Conservation (phyloP, 2,113 vertebrate species). For the Gopherus evgoodei region DNA sequence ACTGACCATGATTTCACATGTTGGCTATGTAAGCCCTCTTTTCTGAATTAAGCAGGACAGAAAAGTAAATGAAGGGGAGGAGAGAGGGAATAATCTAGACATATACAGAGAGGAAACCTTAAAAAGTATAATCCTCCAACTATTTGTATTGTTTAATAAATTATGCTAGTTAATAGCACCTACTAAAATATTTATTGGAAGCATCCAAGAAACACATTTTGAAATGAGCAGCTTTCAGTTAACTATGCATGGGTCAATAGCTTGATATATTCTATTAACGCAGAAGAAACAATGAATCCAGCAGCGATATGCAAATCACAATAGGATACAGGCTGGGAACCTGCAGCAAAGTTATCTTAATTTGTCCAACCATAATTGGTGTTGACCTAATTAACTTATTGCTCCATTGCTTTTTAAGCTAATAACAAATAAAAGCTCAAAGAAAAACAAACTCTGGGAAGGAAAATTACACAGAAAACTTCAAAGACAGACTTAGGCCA, state of each 20-base stretch:
- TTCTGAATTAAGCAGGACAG: neutral
- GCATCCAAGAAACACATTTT: neutral
- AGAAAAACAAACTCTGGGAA: conserved; percentile 16
- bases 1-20: neutral
- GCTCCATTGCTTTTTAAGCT: conserved; percentile 28
- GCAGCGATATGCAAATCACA: neutral
- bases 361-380: neutral
- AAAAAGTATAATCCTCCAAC: conserved; percentile 24
- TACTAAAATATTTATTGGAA: conserved; percentile 60
- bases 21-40: neutral
- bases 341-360: conserved; percentile 26
- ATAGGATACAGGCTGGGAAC: conserved; percentile 6
- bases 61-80: neutral
- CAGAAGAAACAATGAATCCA: conserved; percentile 40
- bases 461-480: neutral
- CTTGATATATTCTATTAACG: conserved; percentile 46
- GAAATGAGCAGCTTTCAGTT: neutral
- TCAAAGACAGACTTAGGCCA: neutral
- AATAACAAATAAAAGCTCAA: conserved; percentile 44
- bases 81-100: too few species aligned
- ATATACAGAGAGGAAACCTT: neutral
- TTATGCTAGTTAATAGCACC: conserved; percentile 47
- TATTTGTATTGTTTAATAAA: conserved; percentile 56
- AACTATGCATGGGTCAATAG: conserved; percentile 35
- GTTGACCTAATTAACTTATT: conserved; percentile 29